Base-by-base conservation (phyloP, 2,888 invertebrate genomes). In the Cryptophagus acutangulus region DNA sequence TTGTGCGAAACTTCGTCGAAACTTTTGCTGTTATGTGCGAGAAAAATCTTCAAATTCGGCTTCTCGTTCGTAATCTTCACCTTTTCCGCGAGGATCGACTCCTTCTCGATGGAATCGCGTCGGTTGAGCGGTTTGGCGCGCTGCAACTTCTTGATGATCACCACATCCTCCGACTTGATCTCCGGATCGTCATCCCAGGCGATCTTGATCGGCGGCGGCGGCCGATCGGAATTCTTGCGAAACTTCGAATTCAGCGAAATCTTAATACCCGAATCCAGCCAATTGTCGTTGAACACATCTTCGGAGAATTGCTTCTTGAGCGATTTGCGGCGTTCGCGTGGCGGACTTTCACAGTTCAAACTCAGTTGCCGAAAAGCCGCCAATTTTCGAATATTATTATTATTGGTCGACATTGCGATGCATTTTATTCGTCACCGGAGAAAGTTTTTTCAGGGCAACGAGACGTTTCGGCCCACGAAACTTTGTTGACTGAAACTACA, bases 11-110 rank as follows among this genome's bases (percentile, higher is more conserved):
- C 18, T 16, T 18, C 17, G 24, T 10, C 9, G 29, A n/a, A n/a
- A n/a, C n/a, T n/a, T n/a, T n/a, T 63, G n/a, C 70, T 66, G 13
- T 72, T 72, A 46, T 75, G 76, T 0, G 77, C 72, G 36, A 81
- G 61, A 51, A 78, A 77, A 45, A 81, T 81, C 38, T 76, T 76
- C 25, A 81, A 67, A 58, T 79, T 81, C 1, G 75, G 71, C 55
- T 75, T 78, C 43, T 71, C 73, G 36, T 69, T 69, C 4, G 42
- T 72, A 65, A 17, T 16, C 31, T 45, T 33, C 36, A 45, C 50
- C 39, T 39, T 41, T 36, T 41, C 48, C 16, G 44, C 42, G 12
- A 67, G 52, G 34, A 67, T 61, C 1, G 66, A 62, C 24, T 67
- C 65, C 39, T 62, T 65, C 16, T 62, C 61, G 18, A 66, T 38